Evolutionary conservation across 2,113 vertebrate genomes (phyloP), one percentile per base, ranked within the genome.

Genomic region (Bufo bufo): DNA sequence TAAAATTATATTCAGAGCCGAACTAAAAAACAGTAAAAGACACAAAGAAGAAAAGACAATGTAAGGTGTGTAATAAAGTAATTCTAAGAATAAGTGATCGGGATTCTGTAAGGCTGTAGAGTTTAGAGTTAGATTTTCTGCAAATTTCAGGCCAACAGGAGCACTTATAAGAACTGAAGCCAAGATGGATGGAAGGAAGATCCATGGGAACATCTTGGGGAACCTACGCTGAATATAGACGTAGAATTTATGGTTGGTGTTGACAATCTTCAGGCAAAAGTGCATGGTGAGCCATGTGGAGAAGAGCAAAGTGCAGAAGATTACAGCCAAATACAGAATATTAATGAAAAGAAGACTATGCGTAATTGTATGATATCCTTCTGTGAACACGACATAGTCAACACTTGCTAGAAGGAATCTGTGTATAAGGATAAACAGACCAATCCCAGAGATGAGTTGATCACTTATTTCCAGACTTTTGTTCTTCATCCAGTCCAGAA

Each of bases 201-300:
- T 50, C 72, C 72, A 49, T 8, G 72, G 72, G 43, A 75, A 75
- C 14, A 75, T 50, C 17, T 50, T 50, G 16, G 72, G 47, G 17
- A 75, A 75, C 6, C 0, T 49, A 12, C 9, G 17, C 13, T 75
- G 72, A 19, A 75, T 75, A 6, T 75, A 75, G 14, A 75, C 50
- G 16, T 75, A 75, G 72, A 75, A 16, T 17, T 75, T 75, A 5
- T 75, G 45, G 72, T 75, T 75, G 45, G 50, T 43, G 43, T 49
- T 75, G 1, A 75, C 72, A 75, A 75, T 75, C 17, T 75, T 75
- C 45, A 75, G 17, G 45, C 72, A 75, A 16, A 75, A 75, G 80
- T 82, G 58, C 19, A 82, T 47, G 58, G 54, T 11, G 80, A 82
- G 80, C 59, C 33, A 82, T 13, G 54, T 82, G 33, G 17, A 82